These are phyloP conservation scores for Synanthedon vespiformis DNA, from an alignment of 2,888 invertebrate species.

Conservation along the genomic window DNA sequence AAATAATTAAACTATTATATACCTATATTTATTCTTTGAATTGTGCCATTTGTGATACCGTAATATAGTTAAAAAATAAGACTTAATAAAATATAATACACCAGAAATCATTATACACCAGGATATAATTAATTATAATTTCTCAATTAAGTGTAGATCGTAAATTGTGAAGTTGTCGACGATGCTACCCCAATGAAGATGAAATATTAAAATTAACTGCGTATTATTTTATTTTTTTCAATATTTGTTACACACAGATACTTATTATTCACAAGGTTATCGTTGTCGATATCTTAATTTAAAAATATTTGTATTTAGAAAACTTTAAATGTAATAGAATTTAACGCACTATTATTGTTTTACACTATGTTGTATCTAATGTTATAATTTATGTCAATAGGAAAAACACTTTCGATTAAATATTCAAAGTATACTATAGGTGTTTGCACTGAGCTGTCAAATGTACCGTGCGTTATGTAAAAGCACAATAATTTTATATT, in stretches of 20 bases:
- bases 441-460: not conserved
- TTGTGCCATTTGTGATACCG: too few species aligned
- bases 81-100: too few species aligned
- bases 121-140: too few species aligned
- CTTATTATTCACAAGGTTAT: not conserved
- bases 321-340: not conserved
- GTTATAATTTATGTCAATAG: not conserved
- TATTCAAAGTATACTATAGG: not conserved
- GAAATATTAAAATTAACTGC: not conserved
- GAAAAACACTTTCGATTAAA: not conserved
- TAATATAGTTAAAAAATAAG: too few species aligned
- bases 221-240: too few species aligned
- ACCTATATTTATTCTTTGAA: too few species aligned
- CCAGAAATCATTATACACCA: too few species aligned
- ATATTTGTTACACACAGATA: too few species aligned
- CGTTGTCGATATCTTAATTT: not conserved
- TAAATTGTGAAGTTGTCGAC: conserved; percentile 2
- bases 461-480: not conserved
- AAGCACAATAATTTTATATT: not conserved
- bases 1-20: too few species aligned
- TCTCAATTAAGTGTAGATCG: not conserved
- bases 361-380: not conserved
- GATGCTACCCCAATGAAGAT: conserved; percentile 1
- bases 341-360: not conserved
- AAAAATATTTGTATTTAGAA: not conserved